Conservation (phyloP, 2,888 invertebrate species). For the Clitarchus hookeri region DNA sequence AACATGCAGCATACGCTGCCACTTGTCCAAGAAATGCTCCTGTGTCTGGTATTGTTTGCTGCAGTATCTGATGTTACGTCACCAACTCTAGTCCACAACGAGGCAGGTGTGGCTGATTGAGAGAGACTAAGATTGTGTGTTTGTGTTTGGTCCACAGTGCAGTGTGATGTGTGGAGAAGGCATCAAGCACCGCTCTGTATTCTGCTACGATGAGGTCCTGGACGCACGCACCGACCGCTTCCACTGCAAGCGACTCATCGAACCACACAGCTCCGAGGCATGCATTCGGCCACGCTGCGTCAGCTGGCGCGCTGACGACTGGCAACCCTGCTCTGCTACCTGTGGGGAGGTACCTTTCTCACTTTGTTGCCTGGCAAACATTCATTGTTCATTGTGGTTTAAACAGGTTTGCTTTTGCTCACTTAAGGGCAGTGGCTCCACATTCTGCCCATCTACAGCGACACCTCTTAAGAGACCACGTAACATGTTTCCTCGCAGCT, state of each 20-base stretch:
- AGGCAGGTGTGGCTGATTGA: background rate
- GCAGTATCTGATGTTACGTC: no score
- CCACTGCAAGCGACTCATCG: slow-evolving; percentile 8
- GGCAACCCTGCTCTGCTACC: slow-evolving; percentile 50
- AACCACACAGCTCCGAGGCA: slow-evolving; percentile 30
- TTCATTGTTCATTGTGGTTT: no score
- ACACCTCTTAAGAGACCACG: no score
- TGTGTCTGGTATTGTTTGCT: no score
- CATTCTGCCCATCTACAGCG: no score
- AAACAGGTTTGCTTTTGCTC: no score
- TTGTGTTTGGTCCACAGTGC: slow-evolving; percentile 44
- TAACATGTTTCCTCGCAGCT: no score
- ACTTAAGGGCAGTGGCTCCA: no score
- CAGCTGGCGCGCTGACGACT: slow-evolving; percentile 54
- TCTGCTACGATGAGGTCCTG: slow-evolving; percentile 17
- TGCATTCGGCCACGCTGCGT: slow-evolving; percentile 50
- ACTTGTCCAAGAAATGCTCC: no score
- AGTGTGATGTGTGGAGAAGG: slow-evolving; percentile 51
- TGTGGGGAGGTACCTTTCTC: slow-evolving; percentile 51
- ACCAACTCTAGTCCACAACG: no score
- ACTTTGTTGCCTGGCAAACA: background rate
- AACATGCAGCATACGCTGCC: no score
- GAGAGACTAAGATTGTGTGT: background rate
- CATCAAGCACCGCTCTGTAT: slow-evolving; percentile 49
- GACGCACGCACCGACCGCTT: slow-evolving; percentile 10